These are phyloP conservation scores for Myotis yumanensis DNA, from an alignment of 2,113 vertebrate genomes.

Conservation along the genomic window DNA sequence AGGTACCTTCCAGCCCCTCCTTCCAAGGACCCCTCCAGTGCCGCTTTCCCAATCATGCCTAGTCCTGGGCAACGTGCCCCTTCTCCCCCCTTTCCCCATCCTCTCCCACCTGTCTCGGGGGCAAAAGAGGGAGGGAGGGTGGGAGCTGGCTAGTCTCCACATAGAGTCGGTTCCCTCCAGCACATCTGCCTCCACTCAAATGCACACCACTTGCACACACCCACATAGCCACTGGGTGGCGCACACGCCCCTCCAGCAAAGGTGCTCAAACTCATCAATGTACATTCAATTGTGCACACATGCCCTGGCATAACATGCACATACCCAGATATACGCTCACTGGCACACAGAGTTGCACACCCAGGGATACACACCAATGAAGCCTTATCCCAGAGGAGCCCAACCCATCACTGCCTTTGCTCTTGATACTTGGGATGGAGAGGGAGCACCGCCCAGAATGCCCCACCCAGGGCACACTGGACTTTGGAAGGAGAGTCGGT, in stretches of 20 bases:
- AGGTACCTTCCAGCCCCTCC: neutral
- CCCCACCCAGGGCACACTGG: neutral
- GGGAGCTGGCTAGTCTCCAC: neutral
- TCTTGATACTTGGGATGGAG: neutral
- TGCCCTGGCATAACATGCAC: neutral
- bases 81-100: neutral
- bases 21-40: neutral
- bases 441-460: neutral
- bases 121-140: neutral
- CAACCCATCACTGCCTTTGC: neutral
- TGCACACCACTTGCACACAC: neutral
- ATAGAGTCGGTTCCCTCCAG: neutral
- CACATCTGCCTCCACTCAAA: neutral
- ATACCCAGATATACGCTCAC: neutral
- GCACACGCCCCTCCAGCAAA: neutral
- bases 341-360: neutral
- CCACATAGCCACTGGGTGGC: neutral
- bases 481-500: fast-evolving
- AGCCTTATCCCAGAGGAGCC: neutral
- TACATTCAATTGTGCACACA: neutral
- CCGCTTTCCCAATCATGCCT: neutral
- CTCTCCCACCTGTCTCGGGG: neutral
- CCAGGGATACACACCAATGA: neutral
- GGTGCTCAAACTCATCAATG: neutral
- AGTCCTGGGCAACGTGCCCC: no score